Conservation (phyloP, 2,888 invertebrate species). For the Sicus ferrugineus region DNA sequence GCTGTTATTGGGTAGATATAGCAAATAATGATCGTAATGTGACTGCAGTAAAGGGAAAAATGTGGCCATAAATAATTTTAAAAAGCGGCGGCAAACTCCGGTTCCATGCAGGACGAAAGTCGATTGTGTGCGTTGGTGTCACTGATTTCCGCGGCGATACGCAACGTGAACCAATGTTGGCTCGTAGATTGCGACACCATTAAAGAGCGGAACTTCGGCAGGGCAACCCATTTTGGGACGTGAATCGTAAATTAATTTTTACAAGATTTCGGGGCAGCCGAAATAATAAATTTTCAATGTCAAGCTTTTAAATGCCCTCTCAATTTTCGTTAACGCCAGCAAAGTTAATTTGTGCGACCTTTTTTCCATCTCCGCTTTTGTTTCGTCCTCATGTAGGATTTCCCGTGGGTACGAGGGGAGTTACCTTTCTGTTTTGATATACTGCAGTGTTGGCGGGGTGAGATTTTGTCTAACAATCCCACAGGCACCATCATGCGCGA, state of each 20-base stretch:
- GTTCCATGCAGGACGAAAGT: no score
- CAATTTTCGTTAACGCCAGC: neutral
- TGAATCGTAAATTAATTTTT: conserved; percentile 11
- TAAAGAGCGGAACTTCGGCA: neutral
- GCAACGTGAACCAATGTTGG: no score
- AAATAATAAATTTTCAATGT: neutral
- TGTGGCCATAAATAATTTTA: conserved; percentile 42
- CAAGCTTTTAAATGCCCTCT: no score
- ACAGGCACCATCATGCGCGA: conserved; percentile 18
- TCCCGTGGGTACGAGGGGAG: no score
- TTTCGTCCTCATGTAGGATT: no score
- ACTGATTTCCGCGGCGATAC: neutral
- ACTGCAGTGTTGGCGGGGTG: no score
- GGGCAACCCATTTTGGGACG: neutral
- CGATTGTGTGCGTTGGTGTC: conserved; percentile 27
- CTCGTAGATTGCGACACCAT: neutral
- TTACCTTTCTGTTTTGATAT: no score
- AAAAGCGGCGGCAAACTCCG: no score
- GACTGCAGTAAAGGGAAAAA: conserved; percentile 23
- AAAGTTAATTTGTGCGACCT: neutral
- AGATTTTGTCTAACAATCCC: conserved; percentile 14
- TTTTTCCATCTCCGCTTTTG: no score
- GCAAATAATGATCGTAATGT: conserved; percentile 3
- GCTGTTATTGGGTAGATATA: neutral
- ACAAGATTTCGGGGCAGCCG: neutral